These are phyloP conservation scores for Astropecten irregularis DNA, from an alignment of 53 echinoderm and acorn worm species.

Conservation along the genomic window DNA sequence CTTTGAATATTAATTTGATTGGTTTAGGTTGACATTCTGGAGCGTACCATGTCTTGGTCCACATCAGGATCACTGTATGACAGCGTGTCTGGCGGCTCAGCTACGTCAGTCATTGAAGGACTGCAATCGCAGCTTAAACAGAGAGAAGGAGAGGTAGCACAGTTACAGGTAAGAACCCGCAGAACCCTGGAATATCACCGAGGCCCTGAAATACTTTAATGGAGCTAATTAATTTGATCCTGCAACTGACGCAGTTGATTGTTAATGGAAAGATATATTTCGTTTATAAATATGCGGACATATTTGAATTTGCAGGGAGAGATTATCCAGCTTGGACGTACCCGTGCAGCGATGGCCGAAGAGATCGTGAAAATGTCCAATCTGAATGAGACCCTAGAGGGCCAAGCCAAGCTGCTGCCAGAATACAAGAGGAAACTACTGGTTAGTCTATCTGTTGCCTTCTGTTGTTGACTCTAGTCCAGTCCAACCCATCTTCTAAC, in stretches of 20 bases:
- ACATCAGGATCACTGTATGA: slow-evolving; percentile 82
- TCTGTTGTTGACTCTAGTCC: neutral
- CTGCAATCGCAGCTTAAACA: slow-evolving; percentile 94
- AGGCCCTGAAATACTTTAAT: no score
- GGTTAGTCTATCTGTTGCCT: slow-evolving; percentile 48
- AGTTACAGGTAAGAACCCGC: slow-evolving; percentile 84
- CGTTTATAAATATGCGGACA: no score
- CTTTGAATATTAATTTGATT: no score
- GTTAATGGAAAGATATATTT: no score
- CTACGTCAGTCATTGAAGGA: slow-evolving; percentile 85
- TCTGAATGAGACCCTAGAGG: slow-evolving; percentile 81
- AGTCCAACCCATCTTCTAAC: no score
- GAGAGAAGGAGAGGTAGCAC: slow-evolving; percentile 90
- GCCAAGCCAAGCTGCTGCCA: slow-evolving; percentile 76
- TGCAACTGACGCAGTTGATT: no score
- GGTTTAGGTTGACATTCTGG: slow-evolving; percentile 93
- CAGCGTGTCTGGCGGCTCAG: slow-evolving; percentile 79
- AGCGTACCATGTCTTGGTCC: slow-evolving; percentile 86
- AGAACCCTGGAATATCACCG: no score
- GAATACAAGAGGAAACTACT: slow-evolving; percentile 74
- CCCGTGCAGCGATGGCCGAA: slow-evolving; percentile 96
- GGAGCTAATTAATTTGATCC: no score
- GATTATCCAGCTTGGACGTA: slow-evolving; percentile 87
- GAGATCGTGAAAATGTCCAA: slow-evolving; percentile 94
- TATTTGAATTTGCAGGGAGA: no score